Evolutionary conservation across 1,140 invertebrate genomes (phyloP).

Genomic region (Batillaria attramentaria): DNA sequence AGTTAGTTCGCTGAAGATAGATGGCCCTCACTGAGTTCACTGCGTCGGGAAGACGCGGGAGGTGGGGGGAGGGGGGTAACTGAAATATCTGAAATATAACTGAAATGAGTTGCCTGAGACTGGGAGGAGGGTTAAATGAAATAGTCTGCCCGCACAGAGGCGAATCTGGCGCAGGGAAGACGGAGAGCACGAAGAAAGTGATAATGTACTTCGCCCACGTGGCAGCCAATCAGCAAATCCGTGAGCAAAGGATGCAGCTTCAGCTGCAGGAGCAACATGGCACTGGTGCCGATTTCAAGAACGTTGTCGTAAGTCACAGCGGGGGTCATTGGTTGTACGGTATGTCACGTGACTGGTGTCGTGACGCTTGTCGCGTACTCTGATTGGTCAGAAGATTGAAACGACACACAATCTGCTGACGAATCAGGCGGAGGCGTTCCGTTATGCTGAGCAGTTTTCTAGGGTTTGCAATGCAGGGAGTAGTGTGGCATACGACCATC

Average conservation of each 20-base stretch:
- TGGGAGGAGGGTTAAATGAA: too few species aligned
- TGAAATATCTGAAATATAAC: background rate
- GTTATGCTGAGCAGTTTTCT: too few species aligned
- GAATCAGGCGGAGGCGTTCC: too few species aligned
- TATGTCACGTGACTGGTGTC: slow-evolving; percentile 16
- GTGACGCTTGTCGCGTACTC: too few species aligned
- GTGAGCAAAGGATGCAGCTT: slow-evolving; percentile 88
- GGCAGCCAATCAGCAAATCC: slow-evolving; percentile 77
- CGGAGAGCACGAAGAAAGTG: slow-evolving; percentile 99
- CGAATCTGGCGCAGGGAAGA: slow-evolving; percentile 99
- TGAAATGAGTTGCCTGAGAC: too few species aligned
- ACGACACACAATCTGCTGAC: too few species aligned
- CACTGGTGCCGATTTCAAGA: background rate
- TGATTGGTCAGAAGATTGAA: too few species aligned
- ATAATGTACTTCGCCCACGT: slow-evolving; percentile 98
- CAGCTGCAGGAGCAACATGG: slow-evolving; percentile 63
- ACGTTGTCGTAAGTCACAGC: slow-evolving; percentile 15
- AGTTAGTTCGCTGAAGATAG: too few species aligned
- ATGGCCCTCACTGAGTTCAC: too few species aligned
- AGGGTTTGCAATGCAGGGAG: too few species aligned
- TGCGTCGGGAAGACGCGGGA: too few species aligned
- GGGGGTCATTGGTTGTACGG: background rate
- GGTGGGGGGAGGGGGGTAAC: background rate
- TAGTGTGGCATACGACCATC: too few species aligned
- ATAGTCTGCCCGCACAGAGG: slow-evolving; percentile 73